Evolutionary conservation across 2,113 vertebrate species (phyloP).

Genomic region (Pelusios castaneus): DNA sequence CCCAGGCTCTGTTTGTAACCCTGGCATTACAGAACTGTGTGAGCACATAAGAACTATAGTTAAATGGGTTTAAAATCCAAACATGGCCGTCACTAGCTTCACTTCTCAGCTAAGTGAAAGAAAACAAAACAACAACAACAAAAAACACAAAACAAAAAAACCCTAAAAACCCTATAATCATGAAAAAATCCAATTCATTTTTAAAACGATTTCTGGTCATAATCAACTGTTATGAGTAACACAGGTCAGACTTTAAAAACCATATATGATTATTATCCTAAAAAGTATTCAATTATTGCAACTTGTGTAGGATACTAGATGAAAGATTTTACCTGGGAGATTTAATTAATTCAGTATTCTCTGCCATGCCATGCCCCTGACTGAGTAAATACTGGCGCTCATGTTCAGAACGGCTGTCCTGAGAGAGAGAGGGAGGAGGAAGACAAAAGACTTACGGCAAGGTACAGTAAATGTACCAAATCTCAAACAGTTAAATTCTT

Average conservation of each 20-base stretch:
- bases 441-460: background rate
- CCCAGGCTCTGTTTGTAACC: background rate
- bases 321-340: slow-evolving; percentile 85
- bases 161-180: background rate
- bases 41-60: rapidly evolving
- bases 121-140: background rate
- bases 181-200: background rate
- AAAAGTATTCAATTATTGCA: background rate
- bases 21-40: background rate
- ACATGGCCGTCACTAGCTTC: background rate
- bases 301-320: slow-evolving; percentile 12
- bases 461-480: background rate
- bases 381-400: slow-evolving; percentile 96
- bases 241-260: background rate
- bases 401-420: slow-evolving; percentile 95
- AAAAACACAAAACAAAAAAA: background rate
- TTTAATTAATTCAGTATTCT: slow-evolving; percentile 94
- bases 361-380: slow-evolving; percentile 83
- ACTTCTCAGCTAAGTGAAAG: background rate
- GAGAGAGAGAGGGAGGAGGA: background rate
- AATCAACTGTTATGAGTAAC: background rate
- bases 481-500: background rate
- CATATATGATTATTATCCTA: background rate
- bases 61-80: background rate
- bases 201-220: background rate